Percentiles rank a stretch among this genome's conserved stretches.
Evolutionary conservation across 2,113 vertebrate species (phyloP).

Genomic region (Motacilla tschutschensis): DNA sequence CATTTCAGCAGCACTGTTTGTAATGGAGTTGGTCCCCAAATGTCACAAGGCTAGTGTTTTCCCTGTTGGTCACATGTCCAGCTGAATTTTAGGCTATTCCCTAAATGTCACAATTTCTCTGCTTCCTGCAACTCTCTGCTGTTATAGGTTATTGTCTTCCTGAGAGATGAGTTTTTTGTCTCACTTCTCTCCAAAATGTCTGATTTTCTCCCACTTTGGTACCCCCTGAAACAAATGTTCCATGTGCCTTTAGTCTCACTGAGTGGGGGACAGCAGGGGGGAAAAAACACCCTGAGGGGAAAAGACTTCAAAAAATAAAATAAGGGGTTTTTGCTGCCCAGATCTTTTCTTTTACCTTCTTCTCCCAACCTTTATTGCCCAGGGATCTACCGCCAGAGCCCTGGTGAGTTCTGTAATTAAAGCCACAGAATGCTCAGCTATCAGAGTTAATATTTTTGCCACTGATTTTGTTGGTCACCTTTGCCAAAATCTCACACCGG

Average conservation of each 20-base stretch:
- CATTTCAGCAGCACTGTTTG: background rate
- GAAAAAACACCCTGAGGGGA: rapidly evolving
- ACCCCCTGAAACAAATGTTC: background rate
- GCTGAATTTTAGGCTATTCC: background rate
- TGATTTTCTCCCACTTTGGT: background rate
- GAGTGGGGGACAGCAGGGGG: rapidly evolving
- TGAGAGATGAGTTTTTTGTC: background rate
- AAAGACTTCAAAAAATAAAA: background rate
- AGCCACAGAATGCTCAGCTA: background rate
- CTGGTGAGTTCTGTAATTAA: background rate
- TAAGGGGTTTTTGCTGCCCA: background rate
- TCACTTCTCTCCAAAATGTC: background rate
- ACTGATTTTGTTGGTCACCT: background rate
- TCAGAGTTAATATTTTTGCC: background rate
- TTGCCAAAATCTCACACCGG: background rate
- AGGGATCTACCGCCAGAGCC: background rate
- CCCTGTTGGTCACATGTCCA: rapidly evolving
- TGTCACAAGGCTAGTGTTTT: background rate
- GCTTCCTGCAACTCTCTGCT: background rate
- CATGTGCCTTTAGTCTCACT: background rate
- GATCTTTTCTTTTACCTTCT: background rate
- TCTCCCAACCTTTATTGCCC: rapidly evolving
- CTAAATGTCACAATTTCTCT: background rate
- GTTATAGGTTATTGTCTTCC: background rate
- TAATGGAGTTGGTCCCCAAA: background rate